Evolutionary conservation across 2,888 invertebrate genomes (phyloP).

Genomic region (Agonopterix heracliana): DNA sequence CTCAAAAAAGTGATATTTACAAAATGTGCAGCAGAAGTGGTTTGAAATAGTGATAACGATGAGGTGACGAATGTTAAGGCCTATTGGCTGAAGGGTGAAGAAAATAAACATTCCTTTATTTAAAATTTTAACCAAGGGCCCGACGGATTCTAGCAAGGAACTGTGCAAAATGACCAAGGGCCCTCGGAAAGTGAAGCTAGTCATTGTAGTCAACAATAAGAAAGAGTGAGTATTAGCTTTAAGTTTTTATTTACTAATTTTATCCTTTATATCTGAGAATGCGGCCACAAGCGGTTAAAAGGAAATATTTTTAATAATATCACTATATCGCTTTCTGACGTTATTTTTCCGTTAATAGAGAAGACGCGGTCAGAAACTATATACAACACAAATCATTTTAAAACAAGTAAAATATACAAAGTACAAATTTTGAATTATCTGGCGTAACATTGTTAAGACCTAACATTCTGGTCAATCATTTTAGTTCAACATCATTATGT

Average conservation of each 20-base stretch:
- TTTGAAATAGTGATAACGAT: constrained; percentile 42
- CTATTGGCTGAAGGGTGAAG: constrained; percentile 48
- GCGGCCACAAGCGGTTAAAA: too few relatives aligned
- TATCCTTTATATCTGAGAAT: background rate
- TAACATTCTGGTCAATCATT: too few relatives aligned
- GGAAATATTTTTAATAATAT: too few relatives aligned
- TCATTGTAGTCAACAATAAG: constrained; percentile 77
- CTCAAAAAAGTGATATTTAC: constrained; percentile 30
- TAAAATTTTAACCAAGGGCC: constrained; percentile 72
- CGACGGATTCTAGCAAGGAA: constrained; percentile 60
- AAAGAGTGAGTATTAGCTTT: constrained; percentile 65
- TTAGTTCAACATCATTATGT: too few relatives aligned
- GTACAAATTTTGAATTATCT: too few relatives aligned
- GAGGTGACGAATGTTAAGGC: constrained; percentile 55
- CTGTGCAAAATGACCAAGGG: constrained; percentile 76
- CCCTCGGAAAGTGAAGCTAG: constrained; percentile 76
- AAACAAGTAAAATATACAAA: too few relatives aligned
- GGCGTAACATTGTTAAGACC: too few relatives aligned
- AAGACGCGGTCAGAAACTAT: too few relatives aligned
- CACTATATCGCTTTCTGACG: too few relatives aligned
- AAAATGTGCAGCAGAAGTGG: constrained; percentile 26
- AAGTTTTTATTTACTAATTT: background rate
- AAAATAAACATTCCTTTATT: constrained; percentile 69
- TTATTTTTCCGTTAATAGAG: too few relatives aligned
- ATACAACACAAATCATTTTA: too few relatives aligned